Evolutionary conservation across 1,140 invertebrate species (phyloP).

Genomic region (Colletes gigas): DNA sequence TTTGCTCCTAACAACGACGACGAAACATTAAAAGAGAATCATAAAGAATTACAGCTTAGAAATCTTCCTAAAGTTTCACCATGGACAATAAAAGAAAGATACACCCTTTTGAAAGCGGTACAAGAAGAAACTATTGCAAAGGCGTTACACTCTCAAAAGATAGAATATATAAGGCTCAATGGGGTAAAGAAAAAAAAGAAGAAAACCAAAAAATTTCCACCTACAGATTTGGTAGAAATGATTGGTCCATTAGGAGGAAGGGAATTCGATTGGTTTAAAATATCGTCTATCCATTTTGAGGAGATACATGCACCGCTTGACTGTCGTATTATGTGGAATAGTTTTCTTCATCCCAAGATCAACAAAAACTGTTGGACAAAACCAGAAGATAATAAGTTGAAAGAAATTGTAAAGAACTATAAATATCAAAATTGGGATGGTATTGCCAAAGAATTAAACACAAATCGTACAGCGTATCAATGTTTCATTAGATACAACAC

Average conservation of each 20-base stretch:
- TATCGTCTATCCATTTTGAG: constrained; percentile 77
- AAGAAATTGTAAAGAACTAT: constrained; percentile 77
- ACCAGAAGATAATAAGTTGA: constrained; percentile 82
- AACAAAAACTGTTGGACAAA: constrained; percentile 84
- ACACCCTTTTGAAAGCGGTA: constrained; percentile 67
- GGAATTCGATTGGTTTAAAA: constrained; percentile 80
- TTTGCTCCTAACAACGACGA: constrained; percentile 75
- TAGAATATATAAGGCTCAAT: background rate
- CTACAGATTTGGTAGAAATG: constrained; percentile 63
- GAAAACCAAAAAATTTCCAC: constrained; percentile 35
- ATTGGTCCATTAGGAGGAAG: constrained; percentile 63
- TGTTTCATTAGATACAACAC: constrained; percentile 85
- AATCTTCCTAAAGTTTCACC: constrained; percentile 65
- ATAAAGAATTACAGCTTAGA: constrained; percentile 71
- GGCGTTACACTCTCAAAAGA: constrained; percentile 12
- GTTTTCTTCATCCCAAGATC: constrained; percentile 85
- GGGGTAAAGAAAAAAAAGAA: background rate
- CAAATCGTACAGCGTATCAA: constrained; percentile 84
- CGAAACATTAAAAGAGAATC: constrained; percentile 70
- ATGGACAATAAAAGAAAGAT: constrained; percentile 74
- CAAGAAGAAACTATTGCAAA: constrained; percentile 57
- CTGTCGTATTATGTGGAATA: constrained; percentile 85
- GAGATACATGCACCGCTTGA: constrained; percentile 80
- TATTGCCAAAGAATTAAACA: constrained; percentile 83
- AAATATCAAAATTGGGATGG: constrained; percentile 84